Evolutionary conservation across 2,888 invertebrate genomes (phyloP).

Genomic region (Leucophenga montana): DNA sequence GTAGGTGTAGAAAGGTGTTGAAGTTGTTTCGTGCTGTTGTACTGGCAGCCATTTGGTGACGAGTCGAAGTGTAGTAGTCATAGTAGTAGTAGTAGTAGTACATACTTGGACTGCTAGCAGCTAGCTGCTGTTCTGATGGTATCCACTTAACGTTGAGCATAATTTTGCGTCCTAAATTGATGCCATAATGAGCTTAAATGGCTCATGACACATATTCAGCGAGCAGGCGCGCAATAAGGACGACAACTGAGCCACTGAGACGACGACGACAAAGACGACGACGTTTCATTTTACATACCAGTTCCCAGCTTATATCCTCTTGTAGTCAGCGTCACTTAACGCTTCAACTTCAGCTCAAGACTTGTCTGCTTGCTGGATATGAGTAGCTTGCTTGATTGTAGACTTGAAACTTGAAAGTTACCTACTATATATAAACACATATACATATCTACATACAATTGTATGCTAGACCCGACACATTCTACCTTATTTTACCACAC

Average conservation of each 20-base stretch:
- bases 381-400: not conserved
- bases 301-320: not conserved
- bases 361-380: too few relatives aligned
- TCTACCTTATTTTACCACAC: not conserved
- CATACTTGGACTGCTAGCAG: not conserved
- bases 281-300: not conserved
- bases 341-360: too few relatives aligned
- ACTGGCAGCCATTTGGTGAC: too few relatives aligned
- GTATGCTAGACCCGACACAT: not conserved
- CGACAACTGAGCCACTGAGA: not conserved
- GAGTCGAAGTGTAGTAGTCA: not conserved
- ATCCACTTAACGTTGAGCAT: slow-evolving; percentile 60
- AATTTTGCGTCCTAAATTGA: slow-evolving; percentile 69
- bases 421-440: not conserved
- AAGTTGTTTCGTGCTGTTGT: slow-evolving; percentile 1
- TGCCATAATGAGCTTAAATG: slow-evolving; percentile 70
- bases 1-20: not conserved
- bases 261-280: too few relatives aligned
- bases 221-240: not conserved
- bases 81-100: not conserved
- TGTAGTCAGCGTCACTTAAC: not conserved
- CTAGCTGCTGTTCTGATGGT: slow-evolving; percentile 43
- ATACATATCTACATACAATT: not conserved
- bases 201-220: slow-evolving; percentile 68
- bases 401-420: not conserved